Conservation (phyloP, 2,888 invertebrate species). For the Drosophila fulvimacula region DNA sequence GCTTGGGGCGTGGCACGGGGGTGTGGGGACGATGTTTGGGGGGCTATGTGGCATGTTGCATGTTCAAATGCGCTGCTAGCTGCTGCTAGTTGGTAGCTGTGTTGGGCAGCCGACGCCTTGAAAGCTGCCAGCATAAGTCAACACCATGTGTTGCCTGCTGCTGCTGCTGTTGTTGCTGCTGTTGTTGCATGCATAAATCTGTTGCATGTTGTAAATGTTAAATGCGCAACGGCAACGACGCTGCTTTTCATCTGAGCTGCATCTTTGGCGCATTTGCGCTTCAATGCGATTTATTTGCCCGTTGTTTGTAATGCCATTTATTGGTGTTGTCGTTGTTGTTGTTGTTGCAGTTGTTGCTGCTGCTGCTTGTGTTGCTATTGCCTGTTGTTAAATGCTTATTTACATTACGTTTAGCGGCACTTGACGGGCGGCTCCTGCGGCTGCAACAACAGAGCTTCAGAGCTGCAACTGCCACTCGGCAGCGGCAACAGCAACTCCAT, state of each 20-base stretch:
- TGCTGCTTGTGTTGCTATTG: constrained; percentile 44
- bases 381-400: constrained; percentile 79
- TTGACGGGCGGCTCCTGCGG: constrained; percentile 54
- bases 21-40: background rate
- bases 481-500: constrained; percentile 30
- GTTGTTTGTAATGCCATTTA: constrained; percentile 79
- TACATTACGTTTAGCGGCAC: constrained; percentile 82
- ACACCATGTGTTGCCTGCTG: constrained; percentile 60
- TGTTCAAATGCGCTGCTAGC: constrained; percentile 60
- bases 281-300: constrained; percentile 80
- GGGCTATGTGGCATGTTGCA: constrained; percentile 41
- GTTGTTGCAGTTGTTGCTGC: constrained; percentile 36
- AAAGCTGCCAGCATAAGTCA: constrained; percentile 72
- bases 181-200: constrained; percentile 78
- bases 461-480: constrained; percentile 18
- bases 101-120: constrained; percentile 57
- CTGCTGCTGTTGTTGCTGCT: constrained; percentile 25
- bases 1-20: background rate
- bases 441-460: constrained; percentile 26
- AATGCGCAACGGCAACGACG: constrained; percentile 57
- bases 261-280: constrained; percentile 76
- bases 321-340: constrained; percentile 56
- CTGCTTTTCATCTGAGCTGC: constrained; percentile 60
- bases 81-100: constrained; percentile 34
- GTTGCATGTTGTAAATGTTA: constrained; percentile 81